Conservation (phyloP, 2,113 vertebrate species). For the Saiga tatarica region DNA sequence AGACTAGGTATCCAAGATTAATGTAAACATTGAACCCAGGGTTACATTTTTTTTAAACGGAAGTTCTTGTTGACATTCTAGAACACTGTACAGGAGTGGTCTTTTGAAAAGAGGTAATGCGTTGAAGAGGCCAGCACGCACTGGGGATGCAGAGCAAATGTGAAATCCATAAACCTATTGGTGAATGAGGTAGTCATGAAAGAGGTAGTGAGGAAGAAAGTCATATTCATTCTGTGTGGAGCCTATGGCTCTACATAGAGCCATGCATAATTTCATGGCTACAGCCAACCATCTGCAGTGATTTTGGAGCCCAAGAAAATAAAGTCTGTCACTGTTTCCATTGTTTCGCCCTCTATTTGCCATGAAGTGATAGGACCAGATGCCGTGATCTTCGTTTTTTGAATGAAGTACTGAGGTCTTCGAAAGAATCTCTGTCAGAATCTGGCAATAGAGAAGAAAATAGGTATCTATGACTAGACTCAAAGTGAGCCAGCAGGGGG, state of each 20-base stretch:
- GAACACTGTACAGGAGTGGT: not conserved
- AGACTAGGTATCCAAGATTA: not conserved
- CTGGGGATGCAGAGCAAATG: not conserved
- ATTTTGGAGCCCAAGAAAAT: not conserved
- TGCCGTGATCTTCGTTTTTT: not conserved
- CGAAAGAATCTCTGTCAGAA: not conserved
- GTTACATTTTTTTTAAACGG: not conserved
- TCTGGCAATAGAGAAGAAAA: not conserved
- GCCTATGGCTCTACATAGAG: not conserved
- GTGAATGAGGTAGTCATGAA: not conserved
- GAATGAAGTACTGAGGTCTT: not conserved
- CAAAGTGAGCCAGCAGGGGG: not conserved
- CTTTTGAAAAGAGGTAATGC: not conserved
- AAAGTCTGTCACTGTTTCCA: not conserved
- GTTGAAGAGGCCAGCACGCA: not conserved
- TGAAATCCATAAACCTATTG: not conserved
- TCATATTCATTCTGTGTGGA: not conserved
- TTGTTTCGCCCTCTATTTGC: not conserved
- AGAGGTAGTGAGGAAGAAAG: not conserved
- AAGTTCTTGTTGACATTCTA: not conserved
- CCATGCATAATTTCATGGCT: not conserved
- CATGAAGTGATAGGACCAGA: not conserved
- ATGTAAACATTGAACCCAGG: not conserved
- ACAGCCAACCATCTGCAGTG: not conserved
- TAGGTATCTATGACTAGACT: not conserved